Percentiles rank a stretch among this genome's conserved stretches.
Conservation (phyloP, 1,140 invertebrate species). For the Cotesia vestalis region DNA sequence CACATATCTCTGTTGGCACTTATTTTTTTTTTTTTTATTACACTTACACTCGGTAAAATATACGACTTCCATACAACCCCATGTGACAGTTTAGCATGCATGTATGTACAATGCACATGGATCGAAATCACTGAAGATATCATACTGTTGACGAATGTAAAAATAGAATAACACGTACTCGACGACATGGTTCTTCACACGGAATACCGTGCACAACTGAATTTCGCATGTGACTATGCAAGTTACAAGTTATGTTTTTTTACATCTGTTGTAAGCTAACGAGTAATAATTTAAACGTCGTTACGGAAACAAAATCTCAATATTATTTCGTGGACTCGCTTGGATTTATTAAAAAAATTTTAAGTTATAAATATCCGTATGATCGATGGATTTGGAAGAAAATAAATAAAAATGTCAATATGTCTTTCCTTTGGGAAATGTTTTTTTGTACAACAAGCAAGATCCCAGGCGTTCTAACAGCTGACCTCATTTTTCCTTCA, state of each 20-base stretch:
- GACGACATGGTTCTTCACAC: not conserved
- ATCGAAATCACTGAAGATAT: not conserved
- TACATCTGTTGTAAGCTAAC: not conserved
- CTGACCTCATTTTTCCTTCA: not conserved
- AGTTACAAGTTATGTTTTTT: not conserved
- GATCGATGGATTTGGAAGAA: too few species aligned
- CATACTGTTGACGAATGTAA: not conserved
- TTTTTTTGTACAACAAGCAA: not conserved
- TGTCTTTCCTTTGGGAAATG: not conserved
- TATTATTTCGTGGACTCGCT: not conserved
- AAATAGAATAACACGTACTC: constrained; percentile 5
- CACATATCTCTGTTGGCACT: too few species aligned
- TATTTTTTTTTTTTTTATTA: too few species aligned
- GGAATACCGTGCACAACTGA: not conserved
- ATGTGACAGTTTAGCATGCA: too few species aligned
- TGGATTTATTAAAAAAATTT: too few species aligned
- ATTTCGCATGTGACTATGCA: constrained; percentile 8
- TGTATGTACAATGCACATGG: not conserved
- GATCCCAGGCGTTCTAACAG: not conserved
- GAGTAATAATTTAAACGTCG: not conserved
- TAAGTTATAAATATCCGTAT: too few species aligned
- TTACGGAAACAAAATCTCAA: not conserved
- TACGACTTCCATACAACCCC: too few species aligned
- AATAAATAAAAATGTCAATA: constrained; percentile 13
- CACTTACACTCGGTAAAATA: too few species aligned